Evolutionary conservation across 2,113 vertebrate genomes (phyloP).

Genomic region (Okapia johnstoni): DNA sequence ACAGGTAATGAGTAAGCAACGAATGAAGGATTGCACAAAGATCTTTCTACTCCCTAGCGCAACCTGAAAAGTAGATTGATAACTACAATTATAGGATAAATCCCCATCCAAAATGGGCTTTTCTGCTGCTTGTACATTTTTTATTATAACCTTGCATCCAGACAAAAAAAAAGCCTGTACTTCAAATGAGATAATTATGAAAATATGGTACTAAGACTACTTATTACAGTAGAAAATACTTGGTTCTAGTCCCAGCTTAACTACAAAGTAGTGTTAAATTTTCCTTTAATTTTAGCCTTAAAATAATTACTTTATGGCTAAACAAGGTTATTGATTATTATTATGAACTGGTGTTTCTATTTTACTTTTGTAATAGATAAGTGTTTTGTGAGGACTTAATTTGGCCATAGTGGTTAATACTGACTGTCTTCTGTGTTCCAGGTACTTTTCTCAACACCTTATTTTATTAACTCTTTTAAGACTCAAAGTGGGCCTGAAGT

Average conservation of each 20-base stretch:
- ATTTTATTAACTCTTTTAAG: background rate
- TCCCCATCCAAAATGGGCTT: rapidly evolving
- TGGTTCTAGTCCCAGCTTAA: background rate
- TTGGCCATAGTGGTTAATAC: background rate
- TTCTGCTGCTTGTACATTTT: background rate
- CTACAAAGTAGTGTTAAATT: background rate
- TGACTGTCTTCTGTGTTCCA: background rate
- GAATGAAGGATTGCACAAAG: background rate
- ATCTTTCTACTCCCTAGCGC: background rate
- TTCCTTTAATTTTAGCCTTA: background rate
- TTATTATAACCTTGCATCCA: background rate
- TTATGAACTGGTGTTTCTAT: background rate
- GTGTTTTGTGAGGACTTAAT: background rate
- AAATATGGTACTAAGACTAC: background rate
- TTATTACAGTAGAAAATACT: background rate
- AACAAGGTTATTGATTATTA: background rate
- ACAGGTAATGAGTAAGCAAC: background rate
- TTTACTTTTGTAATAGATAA: background rate
- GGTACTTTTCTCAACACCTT: background rate
- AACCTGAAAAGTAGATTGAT: background rate
- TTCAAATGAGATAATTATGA: background rate
- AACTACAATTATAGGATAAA: background rate
- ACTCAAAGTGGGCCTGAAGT: background rate
- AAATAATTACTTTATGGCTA: background rate
- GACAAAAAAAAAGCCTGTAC: background rate